A percentile compares a stretch with the other conserved stretches of the same genome.
These are phyloP conservation scores for Tadarida brasiliensis DNA, from an alignment of 2,797 vertebrate genomes.

Conservation along the genomic window DNA sequence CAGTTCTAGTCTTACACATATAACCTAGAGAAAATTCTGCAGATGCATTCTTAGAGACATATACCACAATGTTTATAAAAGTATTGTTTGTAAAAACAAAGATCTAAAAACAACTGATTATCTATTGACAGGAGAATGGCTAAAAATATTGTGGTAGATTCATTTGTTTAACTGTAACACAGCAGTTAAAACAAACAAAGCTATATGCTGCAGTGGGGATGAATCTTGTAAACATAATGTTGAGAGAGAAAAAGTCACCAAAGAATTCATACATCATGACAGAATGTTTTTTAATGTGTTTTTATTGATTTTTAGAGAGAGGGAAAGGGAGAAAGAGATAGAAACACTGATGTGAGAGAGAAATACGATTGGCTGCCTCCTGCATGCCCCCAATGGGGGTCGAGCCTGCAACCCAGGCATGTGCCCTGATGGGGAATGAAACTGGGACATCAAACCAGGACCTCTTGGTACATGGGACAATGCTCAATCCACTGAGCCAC, in stretches of 20 bases:
- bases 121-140: background rate
- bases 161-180: background rate
- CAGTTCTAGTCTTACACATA: background rate
- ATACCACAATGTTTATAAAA: background rate
- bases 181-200: background rate
- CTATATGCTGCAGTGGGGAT: background rate
- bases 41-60: background rate
- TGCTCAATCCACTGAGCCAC: too few species aligned
- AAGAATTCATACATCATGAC: background rate
- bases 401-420: too few species aligned
- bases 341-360: too few species aligned
- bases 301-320: too few species aligned
- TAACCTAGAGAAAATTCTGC: background rate
- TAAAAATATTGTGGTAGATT: background rate
- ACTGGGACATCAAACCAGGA: too few species aligned
- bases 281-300: too few species aligned
- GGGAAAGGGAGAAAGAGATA: too few species aligned
- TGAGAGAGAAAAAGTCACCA: background rate
- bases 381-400: too few species aligned
- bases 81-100: conserved; percentile 21
- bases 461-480: too few species aligned
- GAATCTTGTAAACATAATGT: background rate
- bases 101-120: background rate
- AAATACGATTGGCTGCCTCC: too few species aligned
- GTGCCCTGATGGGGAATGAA: too few species aligned